These are phyloP conservation scores for Lamprotornis superbus DNA, from an alignment of 2,113 vertebrate genomes.

Conservation along the genomic window DNA sequence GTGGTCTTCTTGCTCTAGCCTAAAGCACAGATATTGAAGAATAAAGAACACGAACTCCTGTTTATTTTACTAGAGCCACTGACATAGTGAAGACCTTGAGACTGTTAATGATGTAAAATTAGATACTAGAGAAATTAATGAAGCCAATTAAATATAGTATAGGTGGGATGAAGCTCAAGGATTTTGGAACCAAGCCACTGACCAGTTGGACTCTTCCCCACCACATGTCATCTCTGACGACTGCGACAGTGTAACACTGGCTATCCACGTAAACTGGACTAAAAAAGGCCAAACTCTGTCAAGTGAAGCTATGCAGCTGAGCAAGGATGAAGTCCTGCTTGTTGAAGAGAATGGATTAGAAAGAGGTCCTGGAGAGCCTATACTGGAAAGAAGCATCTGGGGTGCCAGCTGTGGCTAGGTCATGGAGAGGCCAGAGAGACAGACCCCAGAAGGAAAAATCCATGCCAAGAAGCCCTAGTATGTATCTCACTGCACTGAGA, in stretches of 20 bases:
- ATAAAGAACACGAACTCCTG: not conserved
- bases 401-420: not conserved
- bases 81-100: not conserved
- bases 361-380: not conserved
- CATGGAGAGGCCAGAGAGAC: not conserved
- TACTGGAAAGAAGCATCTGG: not conserved
- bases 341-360: not conserved
- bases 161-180: not conserved
- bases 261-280: not conserved
- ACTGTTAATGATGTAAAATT: not conserved
- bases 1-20: not conserved
- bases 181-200: not conserved
- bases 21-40: not conserved
- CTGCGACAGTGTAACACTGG: rapidly evolving
- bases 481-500: not conserved
- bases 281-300: not conserved
- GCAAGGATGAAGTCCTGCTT: not conserved
- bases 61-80: not conserved
- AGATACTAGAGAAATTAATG: not conserved
- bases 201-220: not conserved
- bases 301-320: not conserved
- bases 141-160: not conserved
- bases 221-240: not conserved
- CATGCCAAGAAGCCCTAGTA: not conserved
- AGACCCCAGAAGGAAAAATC: not conserved